These are phyloP conservation scores for Sorex fumeus DNA, from an alignment of 2,113 vertebrate genomes.

Conservation along the genomic window DNA sequence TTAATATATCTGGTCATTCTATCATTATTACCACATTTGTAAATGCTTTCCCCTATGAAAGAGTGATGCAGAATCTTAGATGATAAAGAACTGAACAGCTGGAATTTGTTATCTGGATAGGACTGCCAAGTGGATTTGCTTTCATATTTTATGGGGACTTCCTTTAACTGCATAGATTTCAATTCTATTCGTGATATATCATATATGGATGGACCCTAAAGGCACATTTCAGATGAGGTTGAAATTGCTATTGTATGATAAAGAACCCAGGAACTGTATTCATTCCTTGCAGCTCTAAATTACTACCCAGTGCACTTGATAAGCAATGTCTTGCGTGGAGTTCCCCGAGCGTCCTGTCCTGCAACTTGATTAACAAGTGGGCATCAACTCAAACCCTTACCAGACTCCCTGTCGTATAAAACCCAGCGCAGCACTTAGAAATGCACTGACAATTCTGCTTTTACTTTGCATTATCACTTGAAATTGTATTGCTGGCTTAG, in stretches of 20 bases:
- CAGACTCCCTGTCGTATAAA: not conserved
- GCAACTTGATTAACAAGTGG: not conserved
- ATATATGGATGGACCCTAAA: not conserved
- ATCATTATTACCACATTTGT: not conserved
- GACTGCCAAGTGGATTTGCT: not conserved
- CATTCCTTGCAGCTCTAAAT: not conserved
- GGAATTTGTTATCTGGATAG: not conserved
- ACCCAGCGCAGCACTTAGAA: not conserved
- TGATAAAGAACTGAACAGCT: not conserved
- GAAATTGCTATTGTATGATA: not conserved
- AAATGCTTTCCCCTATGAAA: not conserved
- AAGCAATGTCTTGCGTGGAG: not conserved
- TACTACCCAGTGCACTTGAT: not conserved
- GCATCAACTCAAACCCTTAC: not conserved
- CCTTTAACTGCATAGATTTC: not conserved
- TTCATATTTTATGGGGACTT: not conserved
- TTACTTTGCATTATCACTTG: constrained; percentile 45
- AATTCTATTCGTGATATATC: not conserved
- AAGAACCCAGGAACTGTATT: not conserved
- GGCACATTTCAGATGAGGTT: not conserved
- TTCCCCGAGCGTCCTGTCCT: not conserved
- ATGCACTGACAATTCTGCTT: not conserved
- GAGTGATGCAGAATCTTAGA: not conserved
- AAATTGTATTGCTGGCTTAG: not conserved
- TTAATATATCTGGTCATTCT: not conserved